Evolutionary conservation across 2,113 vertebrate species (phyloP).

Genomic region (Cynopterus brachyotis): DNA sequence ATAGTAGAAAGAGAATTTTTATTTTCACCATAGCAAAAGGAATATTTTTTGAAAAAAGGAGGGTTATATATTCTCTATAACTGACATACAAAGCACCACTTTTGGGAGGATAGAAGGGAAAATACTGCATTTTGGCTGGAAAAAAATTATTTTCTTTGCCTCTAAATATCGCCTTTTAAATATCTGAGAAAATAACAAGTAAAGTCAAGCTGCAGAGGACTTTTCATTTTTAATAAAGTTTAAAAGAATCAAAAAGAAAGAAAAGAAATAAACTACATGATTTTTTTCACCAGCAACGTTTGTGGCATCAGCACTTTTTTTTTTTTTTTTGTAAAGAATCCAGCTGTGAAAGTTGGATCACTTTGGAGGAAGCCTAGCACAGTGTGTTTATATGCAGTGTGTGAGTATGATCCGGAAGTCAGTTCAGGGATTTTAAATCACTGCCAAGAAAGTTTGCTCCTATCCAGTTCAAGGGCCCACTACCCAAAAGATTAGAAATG

Average conservation of each 20-base stretch:
- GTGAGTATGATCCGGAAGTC: background rate
- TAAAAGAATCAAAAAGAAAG: background rate
- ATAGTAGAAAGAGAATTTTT: slow-evolving; percentile 16
- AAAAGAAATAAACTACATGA: background rate
- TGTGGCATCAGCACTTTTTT: slow-evolving; percentile 5
- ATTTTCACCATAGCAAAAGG: slow-evolving; percentile 43
- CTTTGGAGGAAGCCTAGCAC: slow-evolving; percentile 17
- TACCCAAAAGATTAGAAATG: background rate
- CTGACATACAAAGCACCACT: slow-evolving; percentile 34
- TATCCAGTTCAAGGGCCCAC: background rate
- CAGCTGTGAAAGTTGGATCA: slow-evolving; percentile 25
- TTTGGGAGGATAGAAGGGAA: slow-evolving; percentile 48
- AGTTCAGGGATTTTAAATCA: slow-evolving; percentile 22
- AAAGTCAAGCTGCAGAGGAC: slow-evolving; percentile 22
- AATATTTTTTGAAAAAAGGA: slow-evolving; percentile 49
- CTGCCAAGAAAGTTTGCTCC: background rate
- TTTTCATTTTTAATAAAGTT: slow-evolving; percentile 61
- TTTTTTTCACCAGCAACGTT: slow-evolving; percentile 37
- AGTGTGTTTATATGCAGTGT: background rate
- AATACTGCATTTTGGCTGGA: background rate
- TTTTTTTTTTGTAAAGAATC: background rate
- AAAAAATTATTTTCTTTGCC: slow-evolving; percentile 12
- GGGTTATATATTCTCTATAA: background rate
- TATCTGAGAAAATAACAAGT: slow-evolving; percentile 24
- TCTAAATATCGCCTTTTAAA: slow-evolving; percentile 12